These are phyloP conservation scores for Lacanobia wlatinum DNA, from an alignment of 2,888 invertebrate genomes.

Conservation along the genomic window DNA sequence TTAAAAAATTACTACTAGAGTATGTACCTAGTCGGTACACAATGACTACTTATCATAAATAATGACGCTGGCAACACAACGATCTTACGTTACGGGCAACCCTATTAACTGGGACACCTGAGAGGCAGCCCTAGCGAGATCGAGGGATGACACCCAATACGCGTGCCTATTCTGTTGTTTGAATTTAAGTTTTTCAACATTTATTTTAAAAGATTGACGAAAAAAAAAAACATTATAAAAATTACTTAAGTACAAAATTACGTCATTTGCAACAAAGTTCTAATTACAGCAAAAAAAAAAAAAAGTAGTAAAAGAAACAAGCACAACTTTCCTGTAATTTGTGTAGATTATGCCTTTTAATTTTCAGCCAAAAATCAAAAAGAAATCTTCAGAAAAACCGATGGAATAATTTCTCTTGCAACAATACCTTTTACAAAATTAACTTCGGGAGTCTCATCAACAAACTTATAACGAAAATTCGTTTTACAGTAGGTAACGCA, in stretches of 20 bases:
- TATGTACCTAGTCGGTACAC: conserved; percentile 21
- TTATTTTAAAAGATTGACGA: neutral
- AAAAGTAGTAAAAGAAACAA: no score
- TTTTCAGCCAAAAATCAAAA: neutral
- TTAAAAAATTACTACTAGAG: neutral
- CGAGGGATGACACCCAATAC: conserved; percentile 72
- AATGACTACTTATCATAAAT: conserved; percentile 64
- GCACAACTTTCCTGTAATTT: no score
- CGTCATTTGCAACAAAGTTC: no score
- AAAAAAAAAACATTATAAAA: no score
- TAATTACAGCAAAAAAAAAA: no score
- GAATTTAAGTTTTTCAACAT: neutral
- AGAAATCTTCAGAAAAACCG: neutral
- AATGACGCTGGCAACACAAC: conserved; percentile 61
- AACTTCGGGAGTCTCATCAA: neutral
- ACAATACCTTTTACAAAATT: neutral
- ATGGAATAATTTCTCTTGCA: neutral
- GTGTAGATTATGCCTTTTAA: no score
- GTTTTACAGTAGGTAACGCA: neutral
- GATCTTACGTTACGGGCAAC: conserved; percentile 72
- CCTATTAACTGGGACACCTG: conserved; percentile 79
- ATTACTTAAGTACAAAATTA: no score
- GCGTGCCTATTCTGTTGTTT: conserved; percentile 70
- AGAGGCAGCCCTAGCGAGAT: conserved; percentile 78
- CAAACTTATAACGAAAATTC: neutral